These are phyloP conservation scores for Dolichallabes microphthalmus DNA, from an alignment of 2,113 vertebrate species.

Conservation along the genomic window DNA sequence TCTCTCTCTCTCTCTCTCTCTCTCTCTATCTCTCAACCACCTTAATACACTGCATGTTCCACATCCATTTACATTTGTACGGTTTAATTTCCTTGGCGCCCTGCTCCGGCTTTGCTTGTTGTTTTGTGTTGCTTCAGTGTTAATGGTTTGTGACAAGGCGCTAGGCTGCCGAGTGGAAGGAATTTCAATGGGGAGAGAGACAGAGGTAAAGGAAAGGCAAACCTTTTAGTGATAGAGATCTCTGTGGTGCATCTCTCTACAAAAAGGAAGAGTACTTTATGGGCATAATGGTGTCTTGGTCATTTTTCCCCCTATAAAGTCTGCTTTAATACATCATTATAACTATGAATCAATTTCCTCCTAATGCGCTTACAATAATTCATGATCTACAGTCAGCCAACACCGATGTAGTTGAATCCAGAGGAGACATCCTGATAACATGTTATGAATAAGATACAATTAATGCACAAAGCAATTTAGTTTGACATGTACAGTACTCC, in stretches of 20 bases:
- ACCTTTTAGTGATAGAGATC: constrained; percentile 2
- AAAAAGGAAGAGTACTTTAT: neutral
- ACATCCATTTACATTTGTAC: constrained; percentile 53
- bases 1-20: neutral
- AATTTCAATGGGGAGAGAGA: constrained; percentile 50
- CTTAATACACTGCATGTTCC: constrained; percentile 54
- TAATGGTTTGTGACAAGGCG: constrained; percentile 57
- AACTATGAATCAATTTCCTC: too few species aligned
- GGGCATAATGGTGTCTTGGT: neutral
- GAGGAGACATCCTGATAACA: neutral
- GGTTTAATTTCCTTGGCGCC: constrained; percentile 52
- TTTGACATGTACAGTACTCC: neutral
- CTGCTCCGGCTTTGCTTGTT: constrained; percentile 50
- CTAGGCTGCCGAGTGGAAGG: constrained; percentile 39
- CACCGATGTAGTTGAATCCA: neutral
- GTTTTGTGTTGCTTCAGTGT: constrained; percentile 50
- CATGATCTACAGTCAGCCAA: neutral
- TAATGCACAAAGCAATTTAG: neutral
- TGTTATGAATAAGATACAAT: neutral
- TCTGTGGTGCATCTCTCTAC: neutral
- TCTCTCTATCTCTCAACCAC: neutral
- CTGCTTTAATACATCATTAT: too few species aligned
- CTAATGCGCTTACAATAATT: neutral
- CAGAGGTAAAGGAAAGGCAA: neutral
- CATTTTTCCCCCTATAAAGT: neutral